Base-by-base conservation (phyloP, 2,113 vertebrate species). In the Bagarius yarrelli region DNA sequence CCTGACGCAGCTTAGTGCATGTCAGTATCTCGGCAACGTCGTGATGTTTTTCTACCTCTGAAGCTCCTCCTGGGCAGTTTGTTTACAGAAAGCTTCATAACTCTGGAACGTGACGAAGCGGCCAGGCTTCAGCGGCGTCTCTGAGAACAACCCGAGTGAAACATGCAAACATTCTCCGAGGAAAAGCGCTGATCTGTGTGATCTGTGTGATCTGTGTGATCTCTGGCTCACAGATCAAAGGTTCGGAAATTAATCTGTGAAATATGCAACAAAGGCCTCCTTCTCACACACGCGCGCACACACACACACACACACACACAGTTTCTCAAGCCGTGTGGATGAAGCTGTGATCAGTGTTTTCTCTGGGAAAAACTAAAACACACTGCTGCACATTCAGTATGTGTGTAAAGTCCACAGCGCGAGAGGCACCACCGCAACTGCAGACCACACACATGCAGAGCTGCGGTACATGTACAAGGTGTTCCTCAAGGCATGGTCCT, bases 81-180 rank as follows among this genome's bases (percentile, higher is more conserved):
- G 70, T 55, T 73, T 73, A 34, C 70, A 55, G 69, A 73, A 55
- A 32, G 18, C 27, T 32, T 34, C 5, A 30, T 34, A 21, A 32
- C 50, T 55, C 70, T 2, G 27, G 12, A 32, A 32, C 4, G 4
- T 27, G 47, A 23, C 50, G 69, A 72, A 16, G 25, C 70, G 8
- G 67, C 40, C 40, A 0, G 67, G 69, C n/a, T 71, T 52, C 69
- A 27, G 40, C 40, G 15, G n/a, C 50, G 50, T 55, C 70, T 73
- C 70, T 32, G 47, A 73, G 70, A 73, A 34, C 19, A 9, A 78
- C 69, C 67, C 82, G 59, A 74, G 59, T 0, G 60, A 63, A 64
- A 64, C 70, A 64, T 59, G 75, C 72, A 81, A 76, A 87, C 85
- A 75, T 83, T 80, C 80, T 71, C 74, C 25, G 55, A 61, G 74